phyloP scores from a whole-genome alignment of 1,140 invertebrate genomes.

The Microplitis mediator region DNA sequence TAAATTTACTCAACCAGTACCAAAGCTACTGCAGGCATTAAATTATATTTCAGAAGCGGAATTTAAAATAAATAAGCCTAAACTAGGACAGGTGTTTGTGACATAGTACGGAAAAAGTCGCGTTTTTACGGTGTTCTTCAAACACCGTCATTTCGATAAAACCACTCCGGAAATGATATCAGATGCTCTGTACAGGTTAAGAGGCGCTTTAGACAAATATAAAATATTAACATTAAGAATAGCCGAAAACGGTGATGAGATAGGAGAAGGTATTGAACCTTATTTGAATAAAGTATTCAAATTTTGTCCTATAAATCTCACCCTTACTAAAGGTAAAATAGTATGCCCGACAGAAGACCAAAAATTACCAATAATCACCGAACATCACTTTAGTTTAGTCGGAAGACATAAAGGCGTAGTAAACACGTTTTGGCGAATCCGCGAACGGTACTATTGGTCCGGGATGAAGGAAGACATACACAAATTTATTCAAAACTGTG shows the following conservation, averaged over 20 bases:
- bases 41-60: not conserved
- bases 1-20: not conserved
- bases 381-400: not conserved
- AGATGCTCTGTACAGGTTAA: not conserved
- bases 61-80: not conserved
- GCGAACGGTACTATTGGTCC: not conserved
- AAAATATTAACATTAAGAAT: not conserved
- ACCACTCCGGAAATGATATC: not conserved
- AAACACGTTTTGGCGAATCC: not conserved
- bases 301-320: not conserved
- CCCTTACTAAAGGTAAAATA: not conserved
- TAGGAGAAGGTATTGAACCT: not conserved
- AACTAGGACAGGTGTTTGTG: not conserved
- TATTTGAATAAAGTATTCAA: not conserved
- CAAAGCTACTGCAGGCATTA: not conserved
- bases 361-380: not conserved
- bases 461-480: not conserved
- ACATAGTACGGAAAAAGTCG: not conserved
- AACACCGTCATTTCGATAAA: not conserved
- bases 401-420: not conserved
- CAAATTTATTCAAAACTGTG: not conserved
- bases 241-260: not conserved
- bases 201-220: not conserved
- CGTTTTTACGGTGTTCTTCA: not conserved
- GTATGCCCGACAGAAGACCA: not conserved